These are phyloP conservation scores for Trichoplusia ni DNA, from an alignment of 1,140 invertebrate species.

Conservation along the genomic window DNA sequence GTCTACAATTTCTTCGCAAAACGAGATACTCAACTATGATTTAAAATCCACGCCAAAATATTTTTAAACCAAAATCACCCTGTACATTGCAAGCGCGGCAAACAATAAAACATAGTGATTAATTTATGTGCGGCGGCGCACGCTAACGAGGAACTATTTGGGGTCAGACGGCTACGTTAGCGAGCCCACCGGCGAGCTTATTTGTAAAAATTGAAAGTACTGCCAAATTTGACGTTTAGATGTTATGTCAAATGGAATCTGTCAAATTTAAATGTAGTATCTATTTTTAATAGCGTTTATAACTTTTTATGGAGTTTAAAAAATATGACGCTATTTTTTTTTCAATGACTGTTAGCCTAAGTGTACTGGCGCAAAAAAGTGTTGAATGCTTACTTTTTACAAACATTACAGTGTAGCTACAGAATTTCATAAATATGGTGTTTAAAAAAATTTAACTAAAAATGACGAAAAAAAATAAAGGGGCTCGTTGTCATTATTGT, in stretches of 20 bases:
- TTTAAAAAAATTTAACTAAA: no score
- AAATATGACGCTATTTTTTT: no score
- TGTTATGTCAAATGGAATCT: slow-evolving; percentile 1
- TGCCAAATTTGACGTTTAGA: slow-evolving; percentile 36
- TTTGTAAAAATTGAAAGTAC: slow-evolving; percentile 50
- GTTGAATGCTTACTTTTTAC: no score
- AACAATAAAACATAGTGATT: slow-evolving; percentile 73
- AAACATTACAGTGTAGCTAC: no score
- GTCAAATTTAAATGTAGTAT: background rate
- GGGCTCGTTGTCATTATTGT: no score
- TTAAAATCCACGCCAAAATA: slow-evolving; percentile 7
- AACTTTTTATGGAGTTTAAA: no score
- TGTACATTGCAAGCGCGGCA: slow-evolving; percentile 49
- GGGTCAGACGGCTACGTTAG: slow-evolving; percentile 55
- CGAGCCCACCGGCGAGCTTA: slow-evolving; percentile 52
- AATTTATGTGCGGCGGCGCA: slow-evolving; percentile 59
- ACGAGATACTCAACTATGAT: background rate
- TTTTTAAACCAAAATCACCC: slow-evolving; percentile 43
- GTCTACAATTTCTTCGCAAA: no score
- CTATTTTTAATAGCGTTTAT: background rate
- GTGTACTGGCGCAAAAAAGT: no score
- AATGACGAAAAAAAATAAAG: no score
- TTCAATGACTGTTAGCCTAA: no score
- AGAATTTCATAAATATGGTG: no score
- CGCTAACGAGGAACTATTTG: slow-evolving; percentile 66